A percentile compares a stretch with the other conserved stretches of the same genome.
Conservation (phyloP, 2,797 vertebrate species). For the Neosalanx taihuensis region DNA sequence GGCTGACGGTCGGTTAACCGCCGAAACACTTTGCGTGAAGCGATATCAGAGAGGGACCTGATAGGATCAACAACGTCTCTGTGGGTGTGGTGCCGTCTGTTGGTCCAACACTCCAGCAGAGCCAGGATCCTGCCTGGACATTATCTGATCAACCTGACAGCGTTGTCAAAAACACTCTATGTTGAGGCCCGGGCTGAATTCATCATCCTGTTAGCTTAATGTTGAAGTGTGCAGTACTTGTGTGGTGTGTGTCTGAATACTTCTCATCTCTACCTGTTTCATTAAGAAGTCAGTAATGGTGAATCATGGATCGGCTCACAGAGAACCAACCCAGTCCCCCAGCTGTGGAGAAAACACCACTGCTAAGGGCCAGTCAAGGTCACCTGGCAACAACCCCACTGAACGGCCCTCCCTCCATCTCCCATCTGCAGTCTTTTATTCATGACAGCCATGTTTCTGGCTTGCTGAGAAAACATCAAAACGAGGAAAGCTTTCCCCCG, state of each 20-base stretch:
- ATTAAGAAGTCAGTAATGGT: neutral
- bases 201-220: neutral
- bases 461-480: conserved; percentile 16
- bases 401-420: conserved; percentile 25
- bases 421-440: conserved; percentile 10
- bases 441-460: conserved; percentile 28
- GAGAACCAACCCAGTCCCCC: neutral
- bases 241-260: neutral
- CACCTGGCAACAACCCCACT: conserved; percentile 29
- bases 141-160: neutral
- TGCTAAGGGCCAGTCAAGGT: conserved; percentile 17
- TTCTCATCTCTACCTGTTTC: neutral
- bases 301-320: neutral
- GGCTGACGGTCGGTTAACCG: too few species aligned
- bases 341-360: neutral
- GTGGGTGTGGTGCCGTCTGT: too few species aligned
- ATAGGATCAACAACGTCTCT: too few species aligned
- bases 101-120: too few species aligned
- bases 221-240: neutral
- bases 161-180: neutral
- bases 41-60: neutral
- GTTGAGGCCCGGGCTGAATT: neutral
- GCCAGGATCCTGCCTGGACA: too few species aligned
- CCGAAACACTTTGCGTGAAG: too few species aligned
- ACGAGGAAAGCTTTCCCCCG: conserved; percentile 12